These are phyloP conservation scores for Crotalus tigris DNA, from an alignment of 2,113 vertebrate species.

Conservation along the genomic window DNA sequence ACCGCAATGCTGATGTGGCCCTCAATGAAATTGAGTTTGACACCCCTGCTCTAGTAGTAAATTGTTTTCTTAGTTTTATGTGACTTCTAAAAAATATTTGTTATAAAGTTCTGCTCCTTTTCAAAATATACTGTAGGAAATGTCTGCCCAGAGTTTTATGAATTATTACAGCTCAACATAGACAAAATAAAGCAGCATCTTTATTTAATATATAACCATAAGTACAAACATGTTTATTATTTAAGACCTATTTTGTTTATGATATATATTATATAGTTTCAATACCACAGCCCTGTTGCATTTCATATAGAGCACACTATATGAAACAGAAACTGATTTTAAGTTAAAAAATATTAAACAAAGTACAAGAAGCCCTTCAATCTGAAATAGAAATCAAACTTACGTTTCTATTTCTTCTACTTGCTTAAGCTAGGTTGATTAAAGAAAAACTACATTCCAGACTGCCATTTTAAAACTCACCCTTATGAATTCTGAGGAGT, in stretches of 20 bases:
- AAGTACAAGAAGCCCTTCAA: conserved; percentile 22
- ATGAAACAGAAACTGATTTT: conserved; percentile 43
- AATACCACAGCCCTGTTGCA: conserved; percentile 55
- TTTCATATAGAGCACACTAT: conserved; percentile 51
- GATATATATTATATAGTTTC: conserved; percentile 74
- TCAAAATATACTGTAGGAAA: not conserved
- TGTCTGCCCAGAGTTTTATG: not conserved
- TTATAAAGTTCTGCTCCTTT: not conserved
- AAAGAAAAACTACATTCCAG: not conserved
- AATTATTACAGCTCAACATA: not conserved
- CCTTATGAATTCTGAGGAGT: conserved; percentile 42
- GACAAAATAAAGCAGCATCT: conserved; percentile 66
- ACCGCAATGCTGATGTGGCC: too few relatives aligned
- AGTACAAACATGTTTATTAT: conserved; percentile 74
- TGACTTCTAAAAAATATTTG: not conserved
- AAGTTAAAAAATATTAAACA: conserved; percentile 35
- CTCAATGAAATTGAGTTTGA: too few relatives aligned
- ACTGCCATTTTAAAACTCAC: conserved; percentile 21
- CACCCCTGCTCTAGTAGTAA: not conserved
- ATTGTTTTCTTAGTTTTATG: not conserved
- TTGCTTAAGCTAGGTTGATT: conserved; percentile 17
- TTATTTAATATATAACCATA: conserved; percentile 72
- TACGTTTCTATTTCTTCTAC: not conserved
- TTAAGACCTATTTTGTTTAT: conserved; percentile 71
- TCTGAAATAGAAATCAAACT: conserved; percentile 37